These are phyloP conservation scores for Xiphophorus birchmanni DNA, from an alignment of 2,797 vertebrate genomes.

Conservation along the genomic window DNA sequence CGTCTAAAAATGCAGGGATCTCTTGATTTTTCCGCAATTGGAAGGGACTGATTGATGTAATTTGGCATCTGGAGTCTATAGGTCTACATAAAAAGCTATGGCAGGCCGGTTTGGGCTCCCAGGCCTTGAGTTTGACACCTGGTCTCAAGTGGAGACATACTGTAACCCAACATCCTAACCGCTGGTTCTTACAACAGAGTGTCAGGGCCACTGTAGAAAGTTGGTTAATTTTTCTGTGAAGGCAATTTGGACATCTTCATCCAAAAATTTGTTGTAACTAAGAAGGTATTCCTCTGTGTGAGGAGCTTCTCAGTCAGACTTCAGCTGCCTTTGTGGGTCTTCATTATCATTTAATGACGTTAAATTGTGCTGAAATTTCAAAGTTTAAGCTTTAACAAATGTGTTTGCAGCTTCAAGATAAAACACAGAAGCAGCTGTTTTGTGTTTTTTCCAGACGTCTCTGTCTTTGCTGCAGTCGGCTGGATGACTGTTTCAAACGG, in stretches of 20 bases:
- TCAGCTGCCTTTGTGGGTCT: not conserved
- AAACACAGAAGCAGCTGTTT: conserved; percentile 1
- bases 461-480: conserved; percentile 13
- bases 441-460: not conserved
- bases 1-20: no score
- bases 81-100: no score
- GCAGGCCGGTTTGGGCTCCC: no score
- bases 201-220: no score
- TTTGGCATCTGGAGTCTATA: no score
- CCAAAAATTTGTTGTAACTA: not conserved
- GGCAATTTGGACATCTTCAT: not conserved
- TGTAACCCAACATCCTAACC: not conserved
- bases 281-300: not conserved
- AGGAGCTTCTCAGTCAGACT: not conserved
- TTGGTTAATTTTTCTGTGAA: not conserved
- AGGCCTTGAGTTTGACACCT: no score
- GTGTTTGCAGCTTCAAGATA: not conserved
- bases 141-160: not conserved
- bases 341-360: not conserved
- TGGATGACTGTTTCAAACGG: conserved; percentile 37
- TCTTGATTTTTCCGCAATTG: no score
- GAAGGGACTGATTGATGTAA: no score
- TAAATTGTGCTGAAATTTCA: not conserved
- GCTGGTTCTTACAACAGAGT: not conserved
- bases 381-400: not conserved